Percentiles rank a stretch among this genome's conserved stretches.
Conservation (phyloP, 2,888 invertebrate species). For the Pollenia amentaria region DNA sequence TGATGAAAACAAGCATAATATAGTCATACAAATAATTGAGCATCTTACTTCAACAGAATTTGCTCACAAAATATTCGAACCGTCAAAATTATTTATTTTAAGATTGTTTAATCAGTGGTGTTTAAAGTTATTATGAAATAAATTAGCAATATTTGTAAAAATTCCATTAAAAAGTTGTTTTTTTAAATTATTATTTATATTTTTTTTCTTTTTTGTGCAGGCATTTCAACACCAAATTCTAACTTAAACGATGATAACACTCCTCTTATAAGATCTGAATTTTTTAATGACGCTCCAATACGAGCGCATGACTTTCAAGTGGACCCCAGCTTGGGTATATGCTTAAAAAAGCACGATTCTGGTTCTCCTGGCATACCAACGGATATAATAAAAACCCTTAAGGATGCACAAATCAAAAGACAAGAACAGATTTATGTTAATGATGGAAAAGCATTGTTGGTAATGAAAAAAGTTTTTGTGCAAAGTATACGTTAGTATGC, state of each 20-base stretch:
- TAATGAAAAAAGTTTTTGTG: constrained; percentile 98
- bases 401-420: constrained; percentile 89
- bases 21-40: no score
- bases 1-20: no score
- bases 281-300: constrained; percentile 89
- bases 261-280: constrained; percentile 88
- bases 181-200: no score
- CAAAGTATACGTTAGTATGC: constrained; percentile 95
- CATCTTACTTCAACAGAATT: no score
- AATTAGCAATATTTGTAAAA: no score
- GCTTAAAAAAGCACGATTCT: constrained; percentile 94
- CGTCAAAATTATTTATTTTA: no score
- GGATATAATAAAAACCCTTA: constrained; percentile 90
- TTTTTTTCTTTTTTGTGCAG: no score
- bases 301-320: constrained; percentile 92
- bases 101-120: no score
- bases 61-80: no score
- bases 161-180: no score
- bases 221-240: no score
- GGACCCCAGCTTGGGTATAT: constrained; percentile 91
- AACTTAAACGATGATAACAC: constrained; percentile 86
- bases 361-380: constrained; percentile 97
- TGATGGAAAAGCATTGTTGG: constrained; percentile 96
- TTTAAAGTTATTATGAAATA: no score
- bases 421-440: constrained; percentile 98